A percentile compares a stretch with the other conserved stretches of the same genome.
These are phyloP conservation scores for Meta bourneti DNA, from an alignment of 2,888 invertebrate genomes.

Conservation along the genomic window DNA sequence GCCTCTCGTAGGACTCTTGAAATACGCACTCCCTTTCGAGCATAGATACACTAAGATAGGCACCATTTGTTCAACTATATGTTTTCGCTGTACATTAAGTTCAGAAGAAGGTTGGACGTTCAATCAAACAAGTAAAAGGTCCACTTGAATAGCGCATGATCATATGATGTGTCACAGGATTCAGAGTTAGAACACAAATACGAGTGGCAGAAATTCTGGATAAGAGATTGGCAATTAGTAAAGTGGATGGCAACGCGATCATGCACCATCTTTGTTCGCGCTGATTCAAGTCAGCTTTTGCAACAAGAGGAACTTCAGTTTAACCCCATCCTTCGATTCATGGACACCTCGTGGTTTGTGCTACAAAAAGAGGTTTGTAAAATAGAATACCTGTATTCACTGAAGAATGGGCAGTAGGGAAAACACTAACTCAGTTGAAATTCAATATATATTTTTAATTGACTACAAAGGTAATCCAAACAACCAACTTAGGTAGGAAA, in stretches of 20 bases:
- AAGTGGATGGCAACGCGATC: background rate
- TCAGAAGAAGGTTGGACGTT: background rate
- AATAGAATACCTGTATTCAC: too few relatives aligned
- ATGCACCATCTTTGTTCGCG: too few relatives aligned
- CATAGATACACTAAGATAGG: slow-evolving; percentile 34
- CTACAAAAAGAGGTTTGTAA: too few relatives aligned
- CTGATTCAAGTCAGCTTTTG: too few relatives aligned
- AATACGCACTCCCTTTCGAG: background rate
- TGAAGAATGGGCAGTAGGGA: too few relatives aligned
- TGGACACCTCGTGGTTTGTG: too few relatives aligned
- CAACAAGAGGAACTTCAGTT: too few relatives aligned
- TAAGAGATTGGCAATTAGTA: background rate
- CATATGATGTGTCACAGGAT: background rate
- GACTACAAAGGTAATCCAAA: too few relatives aligned
- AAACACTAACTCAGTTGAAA: too few relatives aligned
- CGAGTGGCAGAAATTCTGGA: slow-evolving; percentile 17
- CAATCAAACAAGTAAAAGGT: background rate
- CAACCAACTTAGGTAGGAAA: too few relatives aligned
- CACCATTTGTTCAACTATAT: slow-evolving; percentile 28
- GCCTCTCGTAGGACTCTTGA: background rate
- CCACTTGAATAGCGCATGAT: background rate
- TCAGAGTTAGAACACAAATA: background rate
- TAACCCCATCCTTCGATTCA: too few relatives aligned
- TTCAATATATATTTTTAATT: too few relatives aligned
- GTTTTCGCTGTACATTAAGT: slow-evolving; percentile 24